Evolutionary conservation across 2,797 vertebrate species (phyloP).

Genomic region (Bucorvus abyssinicus): DNA sequence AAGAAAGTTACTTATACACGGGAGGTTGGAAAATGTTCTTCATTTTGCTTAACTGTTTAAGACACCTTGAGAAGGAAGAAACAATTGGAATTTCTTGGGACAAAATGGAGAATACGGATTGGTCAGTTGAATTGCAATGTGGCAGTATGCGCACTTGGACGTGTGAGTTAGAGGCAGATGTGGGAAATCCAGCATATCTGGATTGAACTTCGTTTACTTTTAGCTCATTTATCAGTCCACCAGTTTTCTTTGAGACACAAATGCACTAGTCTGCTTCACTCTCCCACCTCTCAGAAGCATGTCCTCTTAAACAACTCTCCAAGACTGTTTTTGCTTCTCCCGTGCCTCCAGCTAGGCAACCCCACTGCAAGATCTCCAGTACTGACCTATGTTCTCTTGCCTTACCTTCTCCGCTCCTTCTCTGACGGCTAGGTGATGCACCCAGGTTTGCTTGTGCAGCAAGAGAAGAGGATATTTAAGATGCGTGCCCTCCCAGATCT

Average conservation of each 20-base stretch:
- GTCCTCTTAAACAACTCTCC: not conserved
- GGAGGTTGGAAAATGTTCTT: constrained; percentile 44
- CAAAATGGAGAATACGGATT: not conserved
- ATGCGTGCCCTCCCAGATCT: not conserved
- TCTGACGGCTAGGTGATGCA: not conserved
- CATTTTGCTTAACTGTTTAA: constrained; percentile 54
- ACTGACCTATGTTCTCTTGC: not conserved
- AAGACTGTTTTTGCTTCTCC: not conserved
- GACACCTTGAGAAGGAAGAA: not conserved
- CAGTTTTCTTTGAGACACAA: not conserved
- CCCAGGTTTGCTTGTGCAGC: not conserved
- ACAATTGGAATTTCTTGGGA: not conserved
- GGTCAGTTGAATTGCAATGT: not conserved
- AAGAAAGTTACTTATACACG: not conserved
- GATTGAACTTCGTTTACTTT: not conserved
- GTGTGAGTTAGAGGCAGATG: not conserved
- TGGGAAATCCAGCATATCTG: not conserved
- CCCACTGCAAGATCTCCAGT: not conserved
- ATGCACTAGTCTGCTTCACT: not conserved
- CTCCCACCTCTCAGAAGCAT: not conserved
- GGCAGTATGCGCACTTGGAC: not conserved
- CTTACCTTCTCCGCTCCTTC: not conserved
- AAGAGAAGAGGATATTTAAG: not conserved
- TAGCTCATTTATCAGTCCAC: not conserved
- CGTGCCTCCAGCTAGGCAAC: not conserved